phyloP scores from a whole-genome alignment of 2,888 invertebrate genomes.

The Strigamia transsilvanica region DNA sequence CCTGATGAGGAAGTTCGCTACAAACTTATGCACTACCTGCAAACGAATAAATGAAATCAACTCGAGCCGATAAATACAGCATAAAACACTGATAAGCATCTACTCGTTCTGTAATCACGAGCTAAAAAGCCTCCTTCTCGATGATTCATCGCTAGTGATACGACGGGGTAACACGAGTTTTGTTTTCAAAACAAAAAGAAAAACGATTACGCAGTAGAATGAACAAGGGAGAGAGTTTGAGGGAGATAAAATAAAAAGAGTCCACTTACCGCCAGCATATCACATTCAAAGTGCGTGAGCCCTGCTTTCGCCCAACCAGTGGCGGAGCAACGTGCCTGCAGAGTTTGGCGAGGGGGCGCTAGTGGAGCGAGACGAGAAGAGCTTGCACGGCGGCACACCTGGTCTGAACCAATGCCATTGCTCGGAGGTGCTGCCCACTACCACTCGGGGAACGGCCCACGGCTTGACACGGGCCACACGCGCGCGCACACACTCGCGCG shows the following conservation, averaged over 20 bases:
- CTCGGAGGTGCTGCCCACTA: constrained; percentile 50
- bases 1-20: constrained; percentile 39
- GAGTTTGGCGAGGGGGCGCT: constrained; percentile 51
- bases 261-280: constrained; percentile 54
- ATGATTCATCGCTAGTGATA: background rate
- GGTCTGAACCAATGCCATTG: constrained; percentile 51
- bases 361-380: constrained; percentile 50
- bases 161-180: background rate
- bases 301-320: constrained; percentile 50
- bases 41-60: constrained; percentile 10
- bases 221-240: background rate
- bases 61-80: background rate
- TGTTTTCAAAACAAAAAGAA: background rate
- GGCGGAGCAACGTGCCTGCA: constrained; percentile 48
- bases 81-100: background rate
- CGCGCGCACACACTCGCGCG: constrained; percentile 47
- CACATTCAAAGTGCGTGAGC: constrained; percentile 51
- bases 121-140: background rate
- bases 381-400: constrained; percentile 46
- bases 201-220: background rate
- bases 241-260: constrained; percentile 20
- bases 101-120: constrained; percentile 7
- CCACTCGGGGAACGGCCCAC: constrained; percentile 37
- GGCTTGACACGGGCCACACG: constrained; percentile 46
- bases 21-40: background rate